Base-by-base conservation (phyloP, 2,888 invertebrate genomes). In the Gymnosoma rotundatum region DNA sequence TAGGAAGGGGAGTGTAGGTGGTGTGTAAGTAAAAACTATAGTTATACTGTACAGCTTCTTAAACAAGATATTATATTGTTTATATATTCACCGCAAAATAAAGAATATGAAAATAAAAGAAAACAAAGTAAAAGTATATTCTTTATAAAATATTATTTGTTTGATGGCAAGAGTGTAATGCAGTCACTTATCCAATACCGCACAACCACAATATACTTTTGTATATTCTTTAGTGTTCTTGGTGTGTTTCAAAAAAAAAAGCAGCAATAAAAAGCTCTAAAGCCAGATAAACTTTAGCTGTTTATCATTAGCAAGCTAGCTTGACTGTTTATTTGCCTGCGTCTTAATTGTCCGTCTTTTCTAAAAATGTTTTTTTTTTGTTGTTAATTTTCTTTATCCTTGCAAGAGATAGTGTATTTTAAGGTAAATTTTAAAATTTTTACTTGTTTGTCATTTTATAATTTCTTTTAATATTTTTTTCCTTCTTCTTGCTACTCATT, bases 231-330 rank as follows among this genome's bases (percentile, higher is more conserved):
- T 25, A 21, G 67, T 61, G 25, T 48, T 72, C 10, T 58, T 38
- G 50, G 18, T 61, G 42, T 54, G 36, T 25, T 38, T 50, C 8
- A 8, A 8, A 32, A 32, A 2, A 32, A 32, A 8, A 61, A 78
- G 50, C 36, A 52, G 72, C 56, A 36, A 73, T 73, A 73, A 80
- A 83, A 80, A 54, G 67, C 61, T 79, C 9, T 75, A 32, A 75
- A 79, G 70, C 78, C 74, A 83, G 45, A 36, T 78, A 74, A 83
- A 67, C 72, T 83, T 72, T 63, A 61, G 61, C 56, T 69, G 48
- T 45, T 76, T 76, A 20, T 36, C 54, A 54, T 14, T 70, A 32
- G 50, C 72, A 67, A 48, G 10, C 12, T 66, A 58, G 32, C 36
- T 69, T 50, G 12, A 14, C 21, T 61, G 42, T 21, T 60, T 54